Evolutionary conservation across 2,113 vertebrate genomes (phyloP).

Genomic region (Notiomystis cincta): DNA sequence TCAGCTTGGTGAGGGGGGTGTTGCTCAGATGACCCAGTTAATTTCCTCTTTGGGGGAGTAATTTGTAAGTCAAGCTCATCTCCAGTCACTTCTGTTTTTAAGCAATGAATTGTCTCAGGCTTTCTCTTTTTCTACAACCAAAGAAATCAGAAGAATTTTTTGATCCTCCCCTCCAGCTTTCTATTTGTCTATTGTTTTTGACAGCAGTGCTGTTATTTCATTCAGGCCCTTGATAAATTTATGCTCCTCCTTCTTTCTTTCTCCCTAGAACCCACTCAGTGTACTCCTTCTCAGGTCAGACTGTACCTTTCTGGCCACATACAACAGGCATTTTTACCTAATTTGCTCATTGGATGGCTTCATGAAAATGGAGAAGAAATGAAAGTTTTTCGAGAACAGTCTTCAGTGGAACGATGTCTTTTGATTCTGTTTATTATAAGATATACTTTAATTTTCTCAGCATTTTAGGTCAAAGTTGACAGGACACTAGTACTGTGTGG

Average conservation of each 20-base stretch:
- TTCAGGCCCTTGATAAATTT: background rate
- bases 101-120: background rate
- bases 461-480: background rate
- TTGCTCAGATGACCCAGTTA: background rate
- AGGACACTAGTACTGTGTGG: background rate
- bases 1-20: slow-evolving; percentile 40
- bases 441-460: background rate
- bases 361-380: background rate
- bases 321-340: background rate
- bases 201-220: background rate
- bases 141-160: background rate
- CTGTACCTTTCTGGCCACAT: background rate
- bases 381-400: background rate
- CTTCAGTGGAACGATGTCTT: background rate
- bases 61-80: background rate
- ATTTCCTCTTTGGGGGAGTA: background rate
- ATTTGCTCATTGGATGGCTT: background rate
- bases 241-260: background rate
- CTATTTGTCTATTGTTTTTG: background rate
- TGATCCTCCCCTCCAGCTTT: background rate
- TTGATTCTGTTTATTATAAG: background rate
- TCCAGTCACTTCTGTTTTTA: background rate
- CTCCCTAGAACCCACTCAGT: background rate
- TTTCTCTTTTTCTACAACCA: background rate
- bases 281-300: background rate